Evolutionary conservation across 1,140 invertebrate genomes (phyloP), one percentile per base, ranked within the genome.

Genomic region (Scaptomyza graminum): DNA sequence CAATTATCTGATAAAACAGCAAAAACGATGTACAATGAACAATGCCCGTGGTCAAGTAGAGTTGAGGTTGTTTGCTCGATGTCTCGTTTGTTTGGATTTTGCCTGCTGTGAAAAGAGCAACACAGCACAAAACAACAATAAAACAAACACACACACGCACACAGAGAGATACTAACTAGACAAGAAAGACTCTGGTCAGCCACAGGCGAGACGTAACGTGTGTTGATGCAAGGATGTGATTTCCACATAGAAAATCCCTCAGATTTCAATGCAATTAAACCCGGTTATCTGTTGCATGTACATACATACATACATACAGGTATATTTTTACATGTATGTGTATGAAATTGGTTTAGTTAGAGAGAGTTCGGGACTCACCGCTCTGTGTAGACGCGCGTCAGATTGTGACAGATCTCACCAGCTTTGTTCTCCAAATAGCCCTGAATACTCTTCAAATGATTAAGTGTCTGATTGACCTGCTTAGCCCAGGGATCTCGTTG

Each of bases 401-500:
- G 62, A 76, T 91, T 93, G 74, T 94, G 92, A 61, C 95, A 95
- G 59, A 96, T 95, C 63, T 94, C 93, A n/a, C 94, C 93, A 4
- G 95, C 95, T 80, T 95, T 94, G 77, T 94, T 95, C 76, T 95
- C 94, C 39, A 96, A 93, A 82, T 95, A 96, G 79, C 94, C 95
- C 80, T 96, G 95, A 31, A 96, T 94, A 3, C 94, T 95, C 72
- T 95, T 95, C 13, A 96, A 93, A 84, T 96, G 95, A 41, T 94
- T 94, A 3, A 96, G 91, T 0, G 95, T 95, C 66, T 95, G 94
- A 84, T 96, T 96, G 12, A 96, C 93, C 72, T 91, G 89, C 57
- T 90, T 90, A n/a, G 87, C 82, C 91, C 91, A 92, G 46, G 95
- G 95, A 68, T 93, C 93, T 57, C 95, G 77, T 74, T 96, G 94